Conservation (phyloP, 2,888 invertebrate species). For the Amiota minor region DNA sequence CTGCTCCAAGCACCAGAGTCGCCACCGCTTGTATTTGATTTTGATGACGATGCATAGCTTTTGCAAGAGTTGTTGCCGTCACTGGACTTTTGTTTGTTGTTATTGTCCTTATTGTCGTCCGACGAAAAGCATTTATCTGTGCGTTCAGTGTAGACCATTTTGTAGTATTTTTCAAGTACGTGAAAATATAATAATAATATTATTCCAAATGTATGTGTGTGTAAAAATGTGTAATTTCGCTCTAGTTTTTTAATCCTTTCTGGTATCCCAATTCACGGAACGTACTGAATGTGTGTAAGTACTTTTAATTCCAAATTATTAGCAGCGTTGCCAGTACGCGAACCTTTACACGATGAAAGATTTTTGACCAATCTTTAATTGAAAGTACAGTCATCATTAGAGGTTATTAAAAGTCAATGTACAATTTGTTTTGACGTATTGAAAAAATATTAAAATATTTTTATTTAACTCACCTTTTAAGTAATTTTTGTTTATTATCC, state of each 20-base stretch:
- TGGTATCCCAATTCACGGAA: slow-evolving; percentile 66
- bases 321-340: slow-evolving; percentile 72
- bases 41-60: not conserved
- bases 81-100: slow-evolving; percentile 34
- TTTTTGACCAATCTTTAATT: slow-evolving; percentile 68
- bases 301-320: slow-evolving; percentile 73
- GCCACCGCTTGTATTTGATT: slow-evolving; percentile 33
- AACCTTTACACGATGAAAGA: slow-evolving; percentile 70
- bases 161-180: slow-evolving; percentile 4
- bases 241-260: slow-evolving; percentile 41
- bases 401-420: slow-evolving; percentile 1
- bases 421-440: too few relatives aligned
- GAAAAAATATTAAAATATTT: not conserved
- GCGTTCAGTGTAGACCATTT: slow-evolving; percentile 71
- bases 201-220: not conserved
- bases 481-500: slow-evolving; percentile 59
- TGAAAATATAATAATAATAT: not conserved
- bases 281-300: slow-evolving; percentile 71
- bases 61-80: slow-evolving; percentile 27
- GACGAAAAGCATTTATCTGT: slow-evolving; percentile 64
- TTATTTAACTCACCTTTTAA: slow-evolving; percentile 49
- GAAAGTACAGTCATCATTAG: not conserved
- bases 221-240: slow-evolving; percentile 6
- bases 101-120: slow-evolving; percentile 47
- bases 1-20: slow-evolving; percentile 54